Conservation (phyloP, 2,888 invertebrate species). For the Agrilus mali region DNA sequence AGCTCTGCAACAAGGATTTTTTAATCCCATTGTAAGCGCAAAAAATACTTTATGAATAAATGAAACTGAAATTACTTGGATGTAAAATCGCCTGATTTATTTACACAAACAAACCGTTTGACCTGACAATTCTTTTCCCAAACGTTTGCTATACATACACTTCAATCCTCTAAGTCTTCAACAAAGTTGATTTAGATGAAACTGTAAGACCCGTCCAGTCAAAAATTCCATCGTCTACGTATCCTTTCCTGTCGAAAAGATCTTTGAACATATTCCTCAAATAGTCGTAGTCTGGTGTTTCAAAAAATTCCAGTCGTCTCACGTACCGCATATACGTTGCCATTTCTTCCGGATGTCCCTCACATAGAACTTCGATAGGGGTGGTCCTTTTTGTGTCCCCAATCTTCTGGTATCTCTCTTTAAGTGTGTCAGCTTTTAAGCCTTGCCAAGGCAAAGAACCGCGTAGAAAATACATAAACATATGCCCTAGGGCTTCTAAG, state of each 20-base stretch:
- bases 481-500: slow-evolving; percentile 98
- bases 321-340: slow-evolving; percentile 97
- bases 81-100: no score
- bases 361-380: slow-evolving; percentile 86
- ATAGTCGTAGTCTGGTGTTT: slow-evolving; percentile 99
- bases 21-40: no score
- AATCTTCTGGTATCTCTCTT: slow-evolving; percentile 99
- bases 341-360: slow-evolving; percentile 88
- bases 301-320: slow-evolving; percentile 94
- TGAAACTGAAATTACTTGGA: no score
- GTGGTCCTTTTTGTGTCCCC: slow-evolving; percentile 99
- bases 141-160: no score
- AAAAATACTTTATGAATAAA: no score
- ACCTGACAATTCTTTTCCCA: no score
- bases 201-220: slow-evolving; percentile 71
- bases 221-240: slow-evolving; percentile 82
- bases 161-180: no score
- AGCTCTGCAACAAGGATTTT: no score
- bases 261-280: slow-evolving; percentile 90
- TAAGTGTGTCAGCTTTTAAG: slow-evolving; percentile 97
- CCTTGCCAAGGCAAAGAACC: slow-evolving; percentile 99
- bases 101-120: no score
- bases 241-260: slow-evolving; percentile 77
- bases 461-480: slow-evolving; percentile 99
- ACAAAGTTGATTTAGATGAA: no score